Evolutionary conservation across 1,140 invertebrate genomes (phyloP).

Genomic region (Bombus fervidus): DNA sequence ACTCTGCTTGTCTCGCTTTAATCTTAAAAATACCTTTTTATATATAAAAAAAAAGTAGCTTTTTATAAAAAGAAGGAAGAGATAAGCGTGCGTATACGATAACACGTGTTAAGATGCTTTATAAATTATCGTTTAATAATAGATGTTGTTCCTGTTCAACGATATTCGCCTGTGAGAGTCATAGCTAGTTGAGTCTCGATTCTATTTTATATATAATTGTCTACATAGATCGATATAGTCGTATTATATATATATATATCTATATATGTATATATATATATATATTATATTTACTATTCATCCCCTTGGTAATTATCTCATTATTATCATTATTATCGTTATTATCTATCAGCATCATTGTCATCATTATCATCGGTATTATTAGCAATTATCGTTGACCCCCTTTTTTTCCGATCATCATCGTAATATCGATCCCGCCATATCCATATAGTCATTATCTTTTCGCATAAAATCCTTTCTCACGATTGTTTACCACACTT

Average conservation of each 20-base stretch:
- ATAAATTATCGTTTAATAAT: neutral
- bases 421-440: neutral
- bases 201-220: conserved; percentile 47
- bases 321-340: conserved; percentile 46
- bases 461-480: neutral
- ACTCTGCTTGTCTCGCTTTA: neutral
- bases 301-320: conserved; percentile 48
- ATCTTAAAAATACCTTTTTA: neutral
- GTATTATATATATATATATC: conserved; percentile 12
- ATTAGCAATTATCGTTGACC: conserved; percentile 13
- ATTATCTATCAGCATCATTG: conserved; percentile 32
- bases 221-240: conserved; percentile 44
- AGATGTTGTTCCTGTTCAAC: conserved; percentile 16
- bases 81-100: neutral
- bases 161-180: conserved; percentile 33
- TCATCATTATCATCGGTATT: conserved; percentile 53
- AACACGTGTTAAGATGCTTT: neutral
- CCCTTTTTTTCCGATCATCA: neutral
- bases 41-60: neutral
- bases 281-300: conserved; percentile 38
- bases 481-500: neutral
- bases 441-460: neutral
- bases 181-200: conserved; percentile 47
- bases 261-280: too few relatives aligned
- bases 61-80: neutral